Percentiles rank a stretch among this genome's conserved stretches.
Conservation (phyloP, 2,888 invertebrate genomes). For the Drosophila emarginata region DNA sequence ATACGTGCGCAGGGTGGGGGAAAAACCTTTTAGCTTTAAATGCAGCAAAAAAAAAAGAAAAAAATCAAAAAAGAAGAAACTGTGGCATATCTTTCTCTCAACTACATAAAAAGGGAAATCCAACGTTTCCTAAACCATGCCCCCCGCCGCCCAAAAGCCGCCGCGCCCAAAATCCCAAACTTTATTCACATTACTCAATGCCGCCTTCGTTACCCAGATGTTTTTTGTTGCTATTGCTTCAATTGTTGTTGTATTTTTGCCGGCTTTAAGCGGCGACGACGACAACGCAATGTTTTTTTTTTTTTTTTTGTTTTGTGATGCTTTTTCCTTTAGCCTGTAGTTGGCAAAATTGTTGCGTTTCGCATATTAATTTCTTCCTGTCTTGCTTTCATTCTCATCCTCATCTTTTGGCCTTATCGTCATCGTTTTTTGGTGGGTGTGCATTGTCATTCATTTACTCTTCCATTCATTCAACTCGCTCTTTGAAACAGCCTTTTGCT, state of each 20-base stretch:
- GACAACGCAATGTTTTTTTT: constrained; percentile 49
- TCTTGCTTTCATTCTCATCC: constrained; percentile 45
- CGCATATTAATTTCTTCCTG: constrained; percentile 73
- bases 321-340: constrained; percentile 38
- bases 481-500: constrained; percentile 14
- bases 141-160: neutral
- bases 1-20: neutral
- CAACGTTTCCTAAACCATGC: neutral
- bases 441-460: constrained; percentile 26
- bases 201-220: constrained; percentile 39
- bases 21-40: constrained; percentile 10
- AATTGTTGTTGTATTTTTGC: constrained; percentile 45
- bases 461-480: constrained; percentile 28
- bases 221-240: constrained; percentile 43
- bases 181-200: constrained; percentile 51
- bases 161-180: constrained; percentile 52
- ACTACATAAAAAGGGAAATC: constrained; percentile 22
- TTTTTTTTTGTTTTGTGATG: constrained; percentile 20
- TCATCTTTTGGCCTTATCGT: constrained; percentile 5
- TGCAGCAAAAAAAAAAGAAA: neutral
- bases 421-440: constrained; percentile 28
- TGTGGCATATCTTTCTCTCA: constrained; percentile 18
- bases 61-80: neutral
- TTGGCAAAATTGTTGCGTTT: constrained; percentile 78
- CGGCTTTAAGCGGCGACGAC: constrained; percentile 53